These are phyloP conservation scores for Centropristis striata DNA, from an alignment of 2,113 vertebrate genomes.

Conservation along the genomic window DNA sequence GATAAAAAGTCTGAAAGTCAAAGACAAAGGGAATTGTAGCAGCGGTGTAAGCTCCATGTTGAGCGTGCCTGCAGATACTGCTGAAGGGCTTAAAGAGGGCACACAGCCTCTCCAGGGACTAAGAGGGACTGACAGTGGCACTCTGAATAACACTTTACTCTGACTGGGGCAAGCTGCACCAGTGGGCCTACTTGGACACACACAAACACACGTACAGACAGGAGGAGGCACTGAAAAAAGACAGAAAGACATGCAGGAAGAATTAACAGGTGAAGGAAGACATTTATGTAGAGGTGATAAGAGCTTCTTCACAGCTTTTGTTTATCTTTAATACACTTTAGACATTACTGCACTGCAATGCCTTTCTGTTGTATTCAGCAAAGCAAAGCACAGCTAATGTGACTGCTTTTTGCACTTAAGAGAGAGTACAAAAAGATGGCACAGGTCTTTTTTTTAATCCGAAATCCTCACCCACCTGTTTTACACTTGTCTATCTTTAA, in stretches of 20 bases:
- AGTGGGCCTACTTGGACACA: conserved; percentile 21
- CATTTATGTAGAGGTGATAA: neutral
- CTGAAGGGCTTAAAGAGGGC: conserved; percentile 76
- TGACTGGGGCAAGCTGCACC: conserved; percentile 47
- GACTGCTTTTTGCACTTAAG: conserved; percentile 23
- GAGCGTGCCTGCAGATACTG: conserved; percentile 53
- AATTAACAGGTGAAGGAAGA: neutral
- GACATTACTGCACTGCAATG: neutral
- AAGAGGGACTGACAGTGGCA: conserved; percentile 54
- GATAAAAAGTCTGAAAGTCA: conserved; percentile 68
- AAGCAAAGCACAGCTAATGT: conserved; percentile 5
- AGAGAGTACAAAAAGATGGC: neutral
- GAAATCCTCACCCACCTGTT: neutral
- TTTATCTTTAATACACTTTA: conserved; percentile 26
- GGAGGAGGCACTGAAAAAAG: neutral
- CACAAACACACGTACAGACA: conserved; percentile 4
- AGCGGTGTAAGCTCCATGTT: conserved; percentile 44
- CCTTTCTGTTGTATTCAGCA: neutral
- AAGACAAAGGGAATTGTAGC: conserved; percentile 55
- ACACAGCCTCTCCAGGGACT: conserved; percentile 59
- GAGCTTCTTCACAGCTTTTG: neutral
- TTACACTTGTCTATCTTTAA: conserved; percentile 7
- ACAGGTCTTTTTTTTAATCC: neutral
- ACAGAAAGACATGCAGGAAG: neutral
- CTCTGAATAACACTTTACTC: conserved; percentile 61